These are phyloP conservation scores for Zeuzera pyrina DNA, from an alignment of 2,888 invertebrate genomes.

Conservation along the genomic window DNA sequence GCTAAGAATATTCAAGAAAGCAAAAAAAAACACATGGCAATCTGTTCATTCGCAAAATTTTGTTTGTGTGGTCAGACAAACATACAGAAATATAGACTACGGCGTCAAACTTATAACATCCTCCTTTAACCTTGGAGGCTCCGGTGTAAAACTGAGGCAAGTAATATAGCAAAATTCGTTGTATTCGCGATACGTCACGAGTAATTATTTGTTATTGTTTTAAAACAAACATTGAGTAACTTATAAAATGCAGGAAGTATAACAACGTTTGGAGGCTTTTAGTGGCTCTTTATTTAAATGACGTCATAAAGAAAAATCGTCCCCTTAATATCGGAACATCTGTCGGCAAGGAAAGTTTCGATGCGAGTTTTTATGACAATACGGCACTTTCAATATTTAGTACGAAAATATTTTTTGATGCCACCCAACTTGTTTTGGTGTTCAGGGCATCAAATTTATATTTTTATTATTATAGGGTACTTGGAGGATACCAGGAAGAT, in stretches of 20 bases:
- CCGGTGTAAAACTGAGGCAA: too few species aligned
- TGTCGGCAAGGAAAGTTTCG: slow-evolving; percentile 56
- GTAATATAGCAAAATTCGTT: too few species aligned
- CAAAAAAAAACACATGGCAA: too few species aligned
- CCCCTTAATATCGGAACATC: slow-evolving; percentile 53
- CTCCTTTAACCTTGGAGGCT: too few species aligned
- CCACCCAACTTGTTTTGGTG: slow-evolving; percentile 6
- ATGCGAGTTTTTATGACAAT: slow-evolving; percentile 49
- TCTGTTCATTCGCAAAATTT: too few species aligned
- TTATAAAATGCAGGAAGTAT: slow-evolving; percentile 24
- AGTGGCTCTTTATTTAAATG: slow-evolving; percentile 57
- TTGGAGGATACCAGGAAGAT: too few species aligned
- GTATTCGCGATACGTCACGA: too few species aligned
- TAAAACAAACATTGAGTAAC: slow-evolving; percentile 29
- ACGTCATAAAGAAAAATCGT: slow-evolving; percentile 55
- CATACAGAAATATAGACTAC: too few species aligned
- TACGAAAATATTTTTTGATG: slow-evolving; percentile 46
- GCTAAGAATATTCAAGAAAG: too few species aligned
- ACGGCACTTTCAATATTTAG: slow-evolving; percentile 46
- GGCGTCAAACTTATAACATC: too few species aligned
- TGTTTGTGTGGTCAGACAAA: too few species aligned
- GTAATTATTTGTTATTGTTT: too few species aligned
- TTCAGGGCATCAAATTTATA: not conserved
- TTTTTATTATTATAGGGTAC: slow-evolving; percentile 1
- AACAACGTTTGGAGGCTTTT: slow-evolving; percentile 33